These are phyloP conservation scores for Gambusia holbrooki DNA, from an alignment of 2,113 vertebrate genomes.

Conservation along the genomic window DNA sequence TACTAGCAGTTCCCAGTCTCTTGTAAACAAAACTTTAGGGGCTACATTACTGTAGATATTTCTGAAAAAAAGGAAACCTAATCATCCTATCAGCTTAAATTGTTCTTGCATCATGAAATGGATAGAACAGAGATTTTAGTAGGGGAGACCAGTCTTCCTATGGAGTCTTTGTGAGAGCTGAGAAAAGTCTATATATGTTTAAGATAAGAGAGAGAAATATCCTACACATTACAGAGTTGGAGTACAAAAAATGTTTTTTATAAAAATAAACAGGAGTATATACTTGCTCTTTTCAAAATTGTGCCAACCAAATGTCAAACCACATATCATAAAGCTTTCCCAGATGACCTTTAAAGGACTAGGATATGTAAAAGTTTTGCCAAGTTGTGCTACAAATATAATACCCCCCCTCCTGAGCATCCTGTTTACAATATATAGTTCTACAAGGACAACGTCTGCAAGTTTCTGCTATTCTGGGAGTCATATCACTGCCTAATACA, in stretches of 20 bases:
- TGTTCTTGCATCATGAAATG: background rate
- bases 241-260: background rate
- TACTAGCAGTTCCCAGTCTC: too few species aligned
- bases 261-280: background rate
- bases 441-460: background rate
- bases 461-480: background rate
- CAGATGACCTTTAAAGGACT: constrained; percentile 1
- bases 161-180: background rate
- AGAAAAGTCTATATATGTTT: background rate
- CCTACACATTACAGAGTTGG: background rate
- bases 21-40: too few species aligned
- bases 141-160: background rate
- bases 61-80: background rate
- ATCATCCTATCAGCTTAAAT: background rate
- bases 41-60: too few species aligned
- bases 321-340: background rate
- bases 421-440: background rate
- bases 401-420: background rate
- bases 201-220: background rate
- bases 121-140: background rate
- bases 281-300: background rate
- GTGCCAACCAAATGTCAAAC: constrained; percentile 1
- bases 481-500: background rate
- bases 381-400: background rate
- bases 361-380: background rate